phyloP scores from a whole-genome alignment of 1,140 invertebrate species.

The Yoshiicerus persimilis region DNA sequence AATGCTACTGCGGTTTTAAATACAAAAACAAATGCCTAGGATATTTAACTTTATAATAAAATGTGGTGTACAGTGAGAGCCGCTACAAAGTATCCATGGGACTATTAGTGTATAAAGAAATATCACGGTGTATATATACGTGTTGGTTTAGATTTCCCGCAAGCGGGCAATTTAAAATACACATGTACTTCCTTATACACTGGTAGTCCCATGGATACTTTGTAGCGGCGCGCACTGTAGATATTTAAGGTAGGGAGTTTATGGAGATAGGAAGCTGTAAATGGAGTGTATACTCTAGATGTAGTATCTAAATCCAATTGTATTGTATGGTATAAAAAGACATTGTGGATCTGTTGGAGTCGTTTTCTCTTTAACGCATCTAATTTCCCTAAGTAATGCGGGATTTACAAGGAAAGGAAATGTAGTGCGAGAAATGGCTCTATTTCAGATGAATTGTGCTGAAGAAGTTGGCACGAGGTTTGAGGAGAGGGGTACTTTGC shows the following conservation, averaged over 20 bases:
- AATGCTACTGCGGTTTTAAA: too few species aligned
- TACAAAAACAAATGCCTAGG: too few species aligned
- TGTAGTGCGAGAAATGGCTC: constrained; percentile 2
- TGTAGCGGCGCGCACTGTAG: not conserved
- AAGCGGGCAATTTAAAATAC: too few species aligned
- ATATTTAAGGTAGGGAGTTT: not conserved
- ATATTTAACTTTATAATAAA: too few species aligned
- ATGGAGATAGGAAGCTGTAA: not conserved
- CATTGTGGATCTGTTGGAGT: not conserved
- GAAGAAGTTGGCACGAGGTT: not conserved
- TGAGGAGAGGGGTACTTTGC: not conserved
- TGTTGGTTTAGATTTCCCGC: too few species aligned
- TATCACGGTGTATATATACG: too few species aligned
- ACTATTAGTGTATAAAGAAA: too few species aligned
- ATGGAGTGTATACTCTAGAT: not conserved
- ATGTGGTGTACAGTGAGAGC: too few species aligned
- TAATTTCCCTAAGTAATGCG: constrained; percentile 11
- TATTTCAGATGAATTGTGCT: constrained; percentile 17
- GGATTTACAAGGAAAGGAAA: constrained; percentile 7
- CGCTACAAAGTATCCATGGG: too few species aligned
- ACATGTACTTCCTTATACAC: too few species aligned
- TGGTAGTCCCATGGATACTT: too few species aligned
- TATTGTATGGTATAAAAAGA: not conserved
- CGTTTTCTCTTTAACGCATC: constrained; percentile 12
- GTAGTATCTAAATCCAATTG: not conserved